These are phyloP conservation scores for Hafferia zeledoni DNA, from an alignment of 2,797 vertebrate genomes.

Conservation along the genomic window DNA sequence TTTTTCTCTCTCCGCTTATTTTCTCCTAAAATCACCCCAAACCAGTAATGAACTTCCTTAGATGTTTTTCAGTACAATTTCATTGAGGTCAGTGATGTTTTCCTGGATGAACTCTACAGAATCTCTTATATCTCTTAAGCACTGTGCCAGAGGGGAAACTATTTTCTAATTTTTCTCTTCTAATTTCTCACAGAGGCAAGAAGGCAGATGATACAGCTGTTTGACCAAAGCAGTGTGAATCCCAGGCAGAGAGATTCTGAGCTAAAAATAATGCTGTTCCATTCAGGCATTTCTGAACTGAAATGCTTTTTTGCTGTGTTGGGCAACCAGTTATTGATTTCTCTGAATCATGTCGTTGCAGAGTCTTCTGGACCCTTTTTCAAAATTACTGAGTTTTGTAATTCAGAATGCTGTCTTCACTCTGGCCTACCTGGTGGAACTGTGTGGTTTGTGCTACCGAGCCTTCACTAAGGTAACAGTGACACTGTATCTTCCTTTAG, in stretches of 20 bases:
- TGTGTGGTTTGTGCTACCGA: constrained; percentile 96
- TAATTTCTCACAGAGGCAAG: background rate
- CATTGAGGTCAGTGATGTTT: background rate
- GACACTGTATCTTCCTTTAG: background rate
- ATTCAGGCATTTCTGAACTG: background rate
- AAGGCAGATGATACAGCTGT: background rate
- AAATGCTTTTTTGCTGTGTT: constrained; percentile 35
- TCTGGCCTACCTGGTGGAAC: constrained; percentile 93
- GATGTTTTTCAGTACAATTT: background rate
- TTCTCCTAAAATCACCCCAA: background rate
- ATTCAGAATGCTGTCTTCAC: constrained; percentile 97
- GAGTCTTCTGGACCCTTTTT: constrained; percentile 97
- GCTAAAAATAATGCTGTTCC: constrained; percentile 20
- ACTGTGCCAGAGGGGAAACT: background rate
- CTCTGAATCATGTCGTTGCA: constrained; percentile 70
- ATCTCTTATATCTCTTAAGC: background rate
- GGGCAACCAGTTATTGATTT: constrained; percentile 29
- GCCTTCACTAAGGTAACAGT: constrained; percentile 93
- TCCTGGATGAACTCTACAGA: background rate
- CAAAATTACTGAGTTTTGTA: constrained; percentile 95
- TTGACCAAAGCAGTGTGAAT: background rate
- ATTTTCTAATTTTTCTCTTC: background rate
- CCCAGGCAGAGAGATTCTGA: background rate
- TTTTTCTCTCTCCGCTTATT: fast-evolving
- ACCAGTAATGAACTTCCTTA: background rate